Evolutionary conservation across 2,797 vertebrate species (phyloP), one percentile per base, ranked within the genome.

Genomic region (Rhynchotus rufescens): DNA sequence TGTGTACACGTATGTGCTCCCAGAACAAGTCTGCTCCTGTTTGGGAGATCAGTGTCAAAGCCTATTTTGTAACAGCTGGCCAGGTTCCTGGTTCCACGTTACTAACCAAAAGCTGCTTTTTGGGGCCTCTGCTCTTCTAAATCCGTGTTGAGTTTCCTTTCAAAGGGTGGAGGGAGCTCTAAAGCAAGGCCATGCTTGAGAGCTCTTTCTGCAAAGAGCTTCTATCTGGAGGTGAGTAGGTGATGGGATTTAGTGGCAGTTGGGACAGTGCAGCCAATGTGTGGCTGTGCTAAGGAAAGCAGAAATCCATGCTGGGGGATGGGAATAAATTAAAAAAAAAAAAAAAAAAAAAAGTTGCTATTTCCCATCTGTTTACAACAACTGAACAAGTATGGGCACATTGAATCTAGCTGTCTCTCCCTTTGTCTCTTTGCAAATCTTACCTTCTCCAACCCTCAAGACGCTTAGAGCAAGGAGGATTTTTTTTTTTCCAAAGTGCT

Each of bases 11-110:
- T 47, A 84, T 2, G 15, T 89, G 61, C 66, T 72, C 90, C 77
- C 86, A 84, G 66, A 77, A 92, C 95, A 93, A 95, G 95, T 73
- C 92, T 93, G 93, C 91, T 95, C 95, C 94, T 96, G 95, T 92
- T 85, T 88, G 90, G 84, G 79, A 96, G 84, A 94, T 92, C 92
- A 87, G 91, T 92, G 92, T 96, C 94, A 92, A 88, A 96, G 84
- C 72, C 62, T 72, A 22, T 95, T 94, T 95, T 96, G 94, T 90
- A 95, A 96, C 89, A 95, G 84, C 91, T 96, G 94, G 95, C 92
- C 62, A 34, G 81, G 76, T 90, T 96, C 90, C 92, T 94, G 62
- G 94, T 96, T 95, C 93, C 93, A 96, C 90, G 78, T 96, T 96
- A 93, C 59, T 80, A 94, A 91, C 76, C 73, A 74, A 88, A 84